Evolutionary conservation across 1,140 invertebrate species (phyloP).

Genomic region (Procambarus virginalis): DNA sequence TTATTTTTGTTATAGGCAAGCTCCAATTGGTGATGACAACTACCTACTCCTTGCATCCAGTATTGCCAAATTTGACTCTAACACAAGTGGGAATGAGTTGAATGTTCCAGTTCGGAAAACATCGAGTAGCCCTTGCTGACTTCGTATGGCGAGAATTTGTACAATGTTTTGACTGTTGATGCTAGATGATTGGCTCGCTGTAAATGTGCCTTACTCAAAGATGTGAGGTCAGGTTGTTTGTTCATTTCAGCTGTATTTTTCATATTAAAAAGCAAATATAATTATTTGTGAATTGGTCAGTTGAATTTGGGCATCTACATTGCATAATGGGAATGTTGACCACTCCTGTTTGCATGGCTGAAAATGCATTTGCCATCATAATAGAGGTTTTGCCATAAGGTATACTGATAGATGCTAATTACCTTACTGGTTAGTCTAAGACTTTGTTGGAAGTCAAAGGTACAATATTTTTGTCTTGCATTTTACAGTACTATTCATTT

Average conservation of each 20-base stretch:
- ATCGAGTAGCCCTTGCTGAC: slow-evolving; percentile 59
- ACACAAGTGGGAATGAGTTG: not conserved
- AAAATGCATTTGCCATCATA: not conserved
- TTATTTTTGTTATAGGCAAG: slow-evolving; percentile 79
- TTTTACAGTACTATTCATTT: not conserved
- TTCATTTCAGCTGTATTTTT: not conserved
- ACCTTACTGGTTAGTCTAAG: not conserved
- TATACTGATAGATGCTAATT: not conserved
- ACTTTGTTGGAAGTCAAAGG: not conserved
- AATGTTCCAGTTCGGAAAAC: slow-evolving; percentile 40
- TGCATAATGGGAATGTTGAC: too few species aligned
- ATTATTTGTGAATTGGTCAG: too few species aligned
- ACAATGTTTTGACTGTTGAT: not conserved
- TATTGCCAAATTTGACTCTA: slow-evolving; percentile 44
- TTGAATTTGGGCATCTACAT: too few species aligned
- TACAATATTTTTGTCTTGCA: not conserved
- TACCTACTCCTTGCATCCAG: slow-evolving; percentile 80
- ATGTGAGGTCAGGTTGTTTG: not conserved
- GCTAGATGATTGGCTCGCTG: not conserved
- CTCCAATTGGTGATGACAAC: slow-evolving; percentile 91
- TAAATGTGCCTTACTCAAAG: not conserved
- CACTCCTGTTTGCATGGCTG: not conserved
- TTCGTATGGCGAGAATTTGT: too few species aligned
- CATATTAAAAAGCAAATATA: too few species aligned
- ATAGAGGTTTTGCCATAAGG: not conserved